Base-by-base conservation (phyloP, 2,113 vertebrate species). In the Gadus macrocephalus region DNA sequence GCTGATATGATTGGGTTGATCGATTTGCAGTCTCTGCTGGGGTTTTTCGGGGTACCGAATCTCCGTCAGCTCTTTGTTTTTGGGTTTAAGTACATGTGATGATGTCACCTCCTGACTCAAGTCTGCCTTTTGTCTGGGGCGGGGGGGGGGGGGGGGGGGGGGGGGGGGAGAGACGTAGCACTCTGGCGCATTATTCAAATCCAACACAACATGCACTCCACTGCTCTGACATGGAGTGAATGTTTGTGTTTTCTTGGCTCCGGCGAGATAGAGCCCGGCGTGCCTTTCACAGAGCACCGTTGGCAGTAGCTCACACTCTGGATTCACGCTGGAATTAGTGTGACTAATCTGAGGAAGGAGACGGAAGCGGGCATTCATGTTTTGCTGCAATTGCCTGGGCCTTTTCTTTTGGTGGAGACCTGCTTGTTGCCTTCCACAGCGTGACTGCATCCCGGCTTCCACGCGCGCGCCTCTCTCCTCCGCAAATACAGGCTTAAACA, bases 391-490 rank as follows among this genome's bases (percentile, higher is more conserved):
- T 38, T 71, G 53, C 49, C 62, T 11, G 65, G 27, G 61, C 62
- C 64, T 65, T 71, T 62, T 42, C 60, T 70, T 70, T 70, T 56
- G 19, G 22, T 25, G 61, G 19, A 38, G 49, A 35, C 56, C 35
- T 38, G n/a, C 55, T 59, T 60, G 70, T 66, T 66, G 53, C 53
- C 56, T 71, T 71, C 63, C 9, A 53, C 62, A 56, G 61, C 63
- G 38, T 71, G 25, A 55, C 27, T 2, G 27, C 15, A 49, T 27
- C 19, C 31, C 22, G 17, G 15, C 27, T 62, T 35, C 19, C 53
- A 38, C 63, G 53, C 38, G 53, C 38, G 12, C 56, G 17, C 20
- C 22, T 6, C 20, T 11, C 15, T 66, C 25, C 64, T 66, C 63
- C 55, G 15, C 15, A 58, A 16, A 70, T 16, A 64, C 38, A 19